These are phyloP conservation scores for Threskiornis aethiopicus DNA, from an alignment of 2,797 vertebrate species.

Conservation along the genomic window DNA sequence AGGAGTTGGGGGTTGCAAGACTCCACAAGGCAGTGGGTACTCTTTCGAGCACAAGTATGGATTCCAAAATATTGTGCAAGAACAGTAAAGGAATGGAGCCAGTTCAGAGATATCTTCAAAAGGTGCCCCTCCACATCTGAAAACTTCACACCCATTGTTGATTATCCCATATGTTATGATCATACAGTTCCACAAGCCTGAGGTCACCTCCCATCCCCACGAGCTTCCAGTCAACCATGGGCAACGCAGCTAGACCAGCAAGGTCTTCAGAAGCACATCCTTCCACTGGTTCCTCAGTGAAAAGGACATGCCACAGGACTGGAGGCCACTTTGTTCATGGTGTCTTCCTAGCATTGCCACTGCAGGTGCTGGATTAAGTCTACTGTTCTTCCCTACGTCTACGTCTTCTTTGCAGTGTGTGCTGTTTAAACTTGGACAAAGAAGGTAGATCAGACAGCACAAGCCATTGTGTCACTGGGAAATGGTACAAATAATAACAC, in stretches of 20 bases:
- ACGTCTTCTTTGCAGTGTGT: background rate
- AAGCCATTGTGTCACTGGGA: background rate
- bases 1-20: background rate
- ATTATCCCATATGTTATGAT: background rate
- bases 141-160: background rate
- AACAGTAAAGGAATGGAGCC: background rate
- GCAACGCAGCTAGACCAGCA: background rate
- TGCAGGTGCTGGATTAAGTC: background rate
- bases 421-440: background rate
- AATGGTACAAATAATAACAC: background rate
- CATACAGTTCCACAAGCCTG: background rate
- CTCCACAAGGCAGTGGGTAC: background rate
- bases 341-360: background rate
- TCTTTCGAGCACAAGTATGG: background rate
- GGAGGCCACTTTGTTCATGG: background rate
- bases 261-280: background rate
- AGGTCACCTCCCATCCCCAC: background rate
- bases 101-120: background rate
- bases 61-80: background rate
- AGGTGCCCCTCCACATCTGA: background rate
- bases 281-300: background rate
- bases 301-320: background rate
- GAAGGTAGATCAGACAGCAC: background rate
- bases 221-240: background rate
- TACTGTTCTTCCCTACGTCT: background rate